phyloP scores from a whole-genome alignment of 2,797 vertebrate species.

The Scarus forsteni region DNA sequence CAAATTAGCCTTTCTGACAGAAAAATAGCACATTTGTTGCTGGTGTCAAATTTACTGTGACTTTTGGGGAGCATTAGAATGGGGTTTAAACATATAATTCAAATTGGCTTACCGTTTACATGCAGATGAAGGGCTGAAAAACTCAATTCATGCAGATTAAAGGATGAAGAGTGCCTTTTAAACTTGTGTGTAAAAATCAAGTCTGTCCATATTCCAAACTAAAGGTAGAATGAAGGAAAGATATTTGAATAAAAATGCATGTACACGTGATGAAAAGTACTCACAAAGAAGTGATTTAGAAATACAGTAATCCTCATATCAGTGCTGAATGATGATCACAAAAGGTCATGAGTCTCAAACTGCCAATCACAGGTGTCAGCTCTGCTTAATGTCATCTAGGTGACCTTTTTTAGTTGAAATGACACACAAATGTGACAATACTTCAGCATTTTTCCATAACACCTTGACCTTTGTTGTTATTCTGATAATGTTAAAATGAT shows the following conservation, averaged over 20 bases:
- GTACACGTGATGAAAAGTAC: background rate
- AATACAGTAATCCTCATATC: conserved; percentile 41
- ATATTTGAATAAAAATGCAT: conserved; percentile 19
- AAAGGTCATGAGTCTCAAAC: conserved; percentile 81
- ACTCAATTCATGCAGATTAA: conserved; percentile 52
- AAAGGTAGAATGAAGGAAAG: too few relatives aligned
- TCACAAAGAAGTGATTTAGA: conserved; percentile 6
- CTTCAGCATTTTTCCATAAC: conserved; percentile 69
- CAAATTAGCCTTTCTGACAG: conserved; percentile 81
- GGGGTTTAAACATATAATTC: conserved; percentile 74
- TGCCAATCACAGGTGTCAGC: conserved; percentile 82
- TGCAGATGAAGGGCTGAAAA: conserved; percentile 63
- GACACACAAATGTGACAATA: conserved; percentile 69
- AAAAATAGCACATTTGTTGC: conserved; percentile 79
- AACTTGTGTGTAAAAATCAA: background rate
- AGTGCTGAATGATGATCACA: conserved; percentile 52
- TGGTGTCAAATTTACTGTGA: conserved; percentile 74
- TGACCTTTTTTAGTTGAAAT: conserved; percentile 84
- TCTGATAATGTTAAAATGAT: conserved; percentile 59
- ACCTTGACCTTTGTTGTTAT: conserved; percentile 82
- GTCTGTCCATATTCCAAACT: too few relatives aligned
- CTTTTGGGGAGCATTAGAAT: conserved; percentile 67
- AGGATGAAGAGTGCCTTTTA: conserved; percentile 41
- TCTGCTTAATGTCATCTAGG: conserved; percentile 83
- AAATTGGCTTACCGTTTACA: conserved; percentile 75